A percentile compares a stretch with the other conserved stretches of the same genome.
These are phyloP conservation scores for Gymnoscelis rufifasciata DNA, from an alignment of 2,888 invertebrate genomes.

Conservation along the genomic window DNA sequence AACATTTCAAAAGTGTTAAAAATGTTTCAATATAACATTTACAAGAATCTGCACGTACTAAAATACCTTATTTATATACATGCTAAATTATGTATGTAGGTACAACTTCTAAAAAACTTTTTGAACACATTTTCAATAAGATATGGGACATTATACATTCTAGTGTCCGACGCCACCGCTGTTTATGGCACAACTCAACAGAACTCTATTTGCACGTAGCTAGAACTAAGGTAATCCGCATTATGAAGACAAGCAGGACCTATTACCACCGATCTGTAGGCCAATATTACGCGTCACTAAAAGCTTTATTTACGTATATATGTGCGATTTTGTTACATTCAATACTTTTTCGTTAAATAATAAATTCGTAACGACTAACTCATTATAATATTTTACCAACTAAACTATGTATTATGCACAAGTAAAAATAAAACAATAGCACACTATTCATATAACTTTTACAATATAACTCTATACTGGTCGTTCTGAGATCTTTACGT, in stretches of 20 bases:
- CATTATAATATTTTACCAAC: conserved; percentile 25
- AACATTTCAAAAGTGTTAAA: conserved; percentile 36
- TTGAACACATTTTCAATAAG: conserved; percentile 76
- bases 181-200: conserved; percentile 56
- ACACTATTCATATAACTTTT: conserved; percentile 45
- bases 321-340: conserved; percentile 53
- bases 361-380: conserved; percentile 55
- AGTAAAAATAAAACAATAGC: conserved; percentile 53
- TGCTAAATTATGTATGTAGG: conserved; percentile 56
- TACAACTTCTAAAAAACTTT: conserved; percentile 68
- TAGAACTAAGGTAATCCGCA: conserved; percentile 12
- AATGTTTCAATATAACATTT: conserved; percentile 42
- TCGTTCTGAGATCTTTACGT: conserved; percentile 73
- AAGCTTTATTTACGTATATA: conserved; percentile 69
- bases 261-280: conserved; percentile 42
- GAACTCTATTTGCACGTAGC: conserved; percentile 44
- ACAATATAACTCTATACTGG: conserved; percentile 59
- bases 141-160: conserved; percentile 61
- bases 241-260: conserved; percentile 43
- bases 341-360: conserved; percentile 51
- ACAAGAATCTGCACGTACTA: conserved; percentile 37
- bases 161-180: conserved; percentile 42
- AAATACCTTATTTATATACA: conserved; percentile 50
- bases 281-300: conserved; percentile 47
- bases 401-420: conserved; percentile 57